These are phyloP conservation scores for Himalopsyche anomala DNA, from an alignment of 2,888 invertebrate species.

Conservation along the genomic window DNA sequence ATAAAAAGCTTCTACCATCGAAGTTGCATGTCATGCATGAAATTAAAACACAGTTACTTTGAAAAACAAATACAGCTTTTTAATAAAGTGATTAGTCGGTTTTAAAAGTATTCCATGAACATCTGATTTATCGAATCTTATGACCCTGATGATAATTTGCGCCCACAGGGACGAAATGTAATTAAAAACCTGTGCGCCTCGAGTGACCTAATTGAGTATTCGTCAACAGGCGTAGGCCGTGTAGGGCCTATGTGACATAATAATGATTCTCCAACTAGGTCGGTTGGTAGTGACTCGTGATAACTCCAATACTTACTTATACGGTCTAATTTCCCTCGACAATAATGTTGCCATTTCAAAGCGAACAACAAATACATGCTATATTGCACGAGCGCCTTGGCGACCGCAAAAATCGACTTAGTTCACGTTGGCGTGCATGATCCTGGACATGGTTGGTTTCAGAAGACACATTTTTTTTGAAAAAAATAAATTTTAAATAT, in stretches of 20 bases:
- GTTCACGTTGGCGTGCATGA: neutral
- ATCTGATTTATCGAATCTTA: too few species aligned
- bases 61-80: too few species aligned
- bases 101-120: too few species aligned
- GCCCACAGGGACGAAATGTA: neutral
- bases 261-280: neutral
- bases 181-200: slow-evolving; percentile 14
- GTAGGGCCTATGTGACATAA: slow-evolving; percentile 5
- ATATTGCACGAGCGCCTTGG: neutral
- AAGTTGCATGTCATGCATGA: too few species aligned
- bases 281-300: neutral
- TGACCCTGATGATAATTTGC: too few species aligned
- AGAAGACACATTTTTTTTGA: too few species aligned
- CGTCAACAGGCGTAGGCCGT: neutral
- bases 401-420: neutral
- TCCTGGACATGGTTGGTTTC: neutral
- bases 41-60: too few species aligned
- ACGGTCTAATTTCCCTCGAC: slow-evolving; percentile 21
- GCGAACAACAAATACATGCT: neutral
- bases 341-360: neutral
- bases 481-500: too few species aligned
- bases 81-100: too few species aligned
- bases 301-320: neutral
- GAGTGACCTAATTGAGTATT: slow-evolving; percentile 28
- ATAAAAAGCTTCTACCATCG: too few species aligned